Evolutionary conservation across 2,797 vertebrate genomes (phyloP), one percentile per base, ranked within the genome.

Genomic region (Moxostoma hubbsi): DNA sequence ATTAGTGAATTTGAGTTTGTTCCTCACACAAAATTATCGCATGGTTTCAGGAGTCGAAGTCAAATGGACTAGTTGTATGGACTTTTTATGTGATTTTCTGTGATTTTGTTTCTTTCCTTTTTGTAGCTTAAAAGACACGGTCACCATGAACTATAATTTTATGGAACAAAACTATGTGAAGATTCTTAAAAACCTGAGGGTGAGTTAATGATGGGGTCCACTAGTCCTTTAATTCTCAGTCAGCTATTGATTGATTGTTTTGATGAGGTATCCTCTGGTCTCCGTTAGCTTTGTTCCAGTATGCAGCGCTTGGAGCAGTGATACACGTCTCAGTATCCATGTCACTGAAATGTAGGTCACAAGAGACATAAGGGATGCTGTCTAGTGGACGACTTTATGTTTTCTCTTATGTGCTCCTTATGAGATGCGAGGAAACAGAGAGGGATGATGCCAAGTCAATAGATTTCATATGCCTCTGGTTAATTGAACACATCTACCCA

Each of bases 401-500:
- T 36, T 36, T 36, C 4, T 36, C 36, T 36, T 4, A 36, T 47
- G 51, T 43, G 49, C 54, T 67, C 12, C 47, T 73, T 58, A 77
- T 59, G 55, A 13, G 68, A 69, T 50, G 45, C 54, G 58, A 18
- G 12, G 8, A 65, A 65, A 57, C 62, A 55, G 46, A 15, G 12
- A 73, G 49, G 36, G 36, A 67, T 73, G 74, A 67, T 66, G 67
- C 54, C 61, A 49, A 63, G 36, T 62, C 73, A 62, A 36, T 50
- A n/a, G 51, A 67, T 73, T 63, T 69, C 15, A 50, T 12, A 12
- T 49, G 73, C 74, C 74, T 77, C 61, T 9, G 68, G 82, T 64
- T 51, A 53, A 72, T 62, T 80, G 10, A 47, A 54, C 55, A 55
- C 73, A 65, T 80, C 67, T 59, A 73, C 77, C 68, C 63, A 73